Conservation (phyloP, 92 coral and sea anemone genomes). For the Montipora capitata region DNA sequence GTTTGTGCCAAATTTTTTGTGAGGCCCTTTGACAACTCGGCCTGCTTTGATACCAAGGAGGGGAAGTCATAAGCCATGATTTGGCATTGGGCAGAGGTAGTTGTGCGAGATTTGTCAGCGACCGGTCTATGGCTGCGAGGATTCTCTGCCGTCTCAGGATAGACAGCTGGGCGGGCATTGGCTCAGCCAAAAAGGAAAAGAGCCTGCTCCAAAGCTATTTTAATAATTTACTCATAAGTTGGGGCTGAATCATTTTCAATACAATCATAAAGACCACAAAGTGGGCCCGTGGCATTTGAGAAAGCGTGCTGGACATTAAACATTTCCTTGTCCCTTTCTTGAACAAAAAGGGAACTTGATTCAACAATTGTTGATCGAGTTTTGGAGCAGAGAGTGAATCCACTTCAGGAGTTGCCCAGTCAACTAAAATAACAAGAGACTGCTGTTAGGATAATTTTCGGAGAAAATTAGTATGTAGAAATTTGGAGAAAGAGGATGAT, state of each 20-base stretch:
- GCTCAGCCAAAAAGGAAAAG: slow-evolving; percentile 59
- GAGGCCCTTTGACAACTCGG: slow-evolving; percentile 49
- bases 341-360: slow-evolving; percentile 37
- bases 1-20: slow-evolving; percentile 53
- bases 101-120: slow-evolving; percentile 49
- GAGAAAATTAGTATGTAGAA: slow-evolving; percentile 51
- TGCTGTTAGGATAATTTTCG: slow-evolving; percentile 47
- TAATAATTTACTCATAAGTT: slow-evolving; percentile 35
- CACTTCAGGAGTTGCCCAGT: slow-evolving; percentile 57
- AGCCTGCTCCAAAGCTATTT: slow-evolving; percentile 46
- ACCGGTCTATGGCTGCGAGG: slow-evolving; percentile 49
- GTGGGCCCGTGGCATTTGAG: slow-evolving; percentile 36
- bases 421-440: slow-evolving; percentile 46
- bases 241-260: slow-evolving; percentile 16
- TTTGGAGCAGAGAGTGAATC: slow-evolving; percentile 47
- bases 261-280: slow-evolving; percentile 18
- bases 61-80: slow-evolving; percentile 53
- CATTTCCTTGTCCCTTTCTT: slow-evolving; percentile 64
- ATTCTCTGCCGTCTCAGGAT: slow-evolving; percentile 53
- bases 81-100: slow-evolving; percentile 58
- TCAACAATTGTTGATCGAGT: slow-evolving; percentile 43
- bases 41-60: slow-evolving; percentile 53
- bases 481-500: slow-evolving; percentile 23
- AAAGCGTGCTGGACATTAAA: slow-evolving; percentile 59
- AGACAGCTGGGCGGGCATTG: slow-evolving; percentile 36